phyloP scores from a whole-genome alignment of 2,113 vertebrate genomes.

The Gorsachius goisagi region DNA sequence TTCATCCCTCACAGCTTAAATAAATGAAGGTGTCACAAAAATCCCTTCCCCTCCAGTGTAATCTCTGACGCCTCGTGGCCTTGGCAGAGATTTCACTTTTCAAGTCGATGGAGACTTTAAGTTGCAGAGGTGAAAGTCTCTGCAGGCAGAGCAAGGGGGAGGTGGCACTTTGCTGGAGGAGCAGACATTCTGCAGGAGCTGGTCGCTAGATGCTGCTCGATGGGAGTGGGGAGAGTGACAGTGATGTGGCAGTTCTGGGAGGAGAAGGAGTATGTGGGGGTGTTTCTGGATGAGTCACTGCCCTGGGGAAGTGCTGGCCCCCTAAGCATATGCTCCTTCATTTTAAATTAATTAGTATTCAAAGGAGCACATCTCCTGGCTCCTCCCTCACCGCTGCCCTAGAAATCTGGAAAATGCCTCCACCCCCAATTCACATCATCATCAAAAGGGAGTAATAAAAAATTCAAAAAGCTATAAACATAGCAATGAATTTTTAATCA shows the following conservation, averaged over 20 bases:
- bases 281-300: constrained; percentile 41
- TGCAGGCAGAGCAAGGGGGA: not conserved
- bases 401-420: constrained; percentile 44
- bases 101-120: not conserved
- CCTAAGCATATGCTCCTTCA: constrained; percentile 39
- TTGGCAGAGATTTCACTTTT: not conserved
- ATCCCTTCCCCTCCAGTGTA: not conserved
- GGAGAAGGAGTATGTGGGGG: constrained; percentile 8
- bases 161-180: not conserved
- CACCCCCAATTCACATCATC: constrained; percentile 2
- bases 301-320: constrained; percentile 33
- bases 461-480: constrained; percentile 61
- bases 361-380: constrained; percentile 10
- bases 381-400: constrained; percentile 40
- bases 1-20: not conserved
- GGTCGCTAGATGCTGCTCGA: not conserved
- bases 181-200: not conserved
- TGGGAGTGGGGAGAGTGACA: not conserved
- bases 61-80: not conserved
- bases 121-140: not conserved
- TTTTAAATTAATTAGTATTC: constrained; percentile 42
- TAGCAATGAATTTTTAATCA: constrained; percentile 48
- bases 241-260: constrained; percentile 16
- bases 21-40: not conserved
- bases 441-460: constrained; percentile 36